These are phyloP conservation scores for Apamea monoglypha DNA, from an alignment of 2,888 invertebrate species.

Conservation along the genomic window DNA sequence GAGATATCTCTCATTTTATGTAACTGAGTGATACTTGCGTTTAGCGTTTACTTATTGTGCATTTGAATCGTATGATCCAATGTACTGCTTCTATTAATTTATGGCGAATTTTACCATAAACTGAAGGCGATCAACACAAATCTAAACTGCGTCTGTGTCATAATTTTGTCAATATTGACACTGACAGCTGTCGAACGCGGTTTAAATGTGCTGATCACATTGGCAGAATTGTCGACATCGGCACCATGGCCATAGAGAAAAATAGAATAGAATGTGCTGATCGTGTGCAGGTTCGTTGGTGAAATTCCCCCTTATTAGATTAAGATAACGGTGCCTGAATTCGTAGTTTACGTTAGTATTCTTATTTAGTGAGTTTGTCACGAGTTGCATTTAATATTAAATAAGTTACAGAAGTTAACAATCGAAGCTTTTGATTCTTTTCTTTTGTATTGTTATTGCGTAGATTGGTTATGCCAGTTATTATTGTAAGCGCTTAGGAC, in stretches of 20 bases:
- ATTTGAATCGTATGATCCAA: slow-evolving; percentile 41
- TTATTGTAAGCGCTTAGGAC: slow-evolving; percentile 40
- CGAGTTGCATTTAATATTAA: slow-evolving; percentile 73
- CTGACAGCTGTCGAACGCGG: neutral
- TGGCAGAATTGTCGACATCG: neutral
- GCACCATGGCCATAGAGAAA: neutral
- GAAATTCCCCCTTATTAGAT: slow-evolving; percentile 72
- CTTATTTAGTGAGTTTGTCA: slow-evolving; percentile 65
- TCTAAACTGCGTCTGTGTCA: neutral
- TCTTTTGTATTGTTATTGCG: slow-evolving; percentile 34
- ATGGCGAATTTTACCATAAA: neutral
- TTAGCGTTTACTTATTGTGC: slow-evolving; percentile 35
- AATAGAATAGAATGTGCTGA: neutral
- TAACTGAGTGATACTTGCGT: slow-evolving; percentile 40
- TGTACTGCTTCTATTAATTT: slow-evolving; percentile 38
- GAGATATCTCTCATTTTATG: slow-evolving; percentile 44
- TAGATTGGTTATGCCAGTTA: slow-evolving; percentile 47
- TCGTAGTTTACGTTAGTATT: slow-evolving; percentile 72
- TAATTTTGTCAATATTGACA: neutral
- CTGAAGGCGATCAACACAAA: neutral
- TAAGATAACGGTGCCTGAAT: slow-evolving; percentile 87
- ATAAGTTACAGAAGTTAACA: slow-evolving; percentile 63
- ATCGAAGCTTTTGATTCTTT: slow-evolving; percentile 55
- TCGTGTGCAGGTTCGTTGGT: neutral
- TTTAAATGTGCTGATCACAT: neutral